Evolutionary conservation across 2,113 vertebrate genomes (phyloP).

Genomic region (Nothobranchius furzeri): DNA sequence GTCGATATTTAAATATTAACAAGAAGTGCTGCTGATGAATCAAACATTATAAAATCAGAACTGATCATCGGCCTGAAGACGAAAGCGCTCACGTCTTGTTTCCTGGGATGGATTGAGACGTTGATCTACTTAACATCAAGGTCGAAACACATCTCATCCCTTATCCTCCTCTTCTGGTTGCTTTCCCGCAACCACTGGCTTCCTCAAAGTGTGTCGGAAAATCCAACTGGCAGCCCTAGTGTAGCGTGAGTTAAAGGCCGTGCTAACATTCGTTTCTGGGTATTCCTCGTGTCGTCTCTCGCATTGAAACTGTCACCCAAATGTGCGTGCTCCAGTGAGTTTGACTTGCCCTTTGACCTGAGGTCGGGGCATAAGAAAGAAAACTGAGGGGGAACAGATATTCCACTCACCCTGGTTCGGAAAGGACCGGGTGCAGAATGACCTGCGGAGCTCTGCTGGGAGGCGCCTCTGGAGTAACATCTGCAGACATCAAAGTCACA

Average conservation of each 20-base stretch:
- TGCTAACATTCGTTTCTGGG: conserved; percentile 60
- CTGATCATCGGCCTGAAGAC: conserved; percentile 27
- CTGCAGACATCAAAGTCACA: conserved; percentile 69
- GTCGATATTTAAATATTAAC: conserved; percentile 38
- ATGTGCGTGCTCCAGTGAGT: conserved; percentile 74
- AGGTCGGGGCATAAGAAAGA: conserved; percentile 21
- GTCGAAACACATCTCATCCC: conserved; percentile 68
- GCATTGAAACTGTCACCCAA: conserved; percentile 63
- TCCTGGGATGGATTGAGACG: conserved; percentile 57
- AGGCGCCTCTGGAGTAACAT: conserved; percentile 91
- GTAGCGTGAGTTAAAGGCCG: conserved; percentile 74
- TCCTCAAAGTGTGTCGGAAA: conserved; percentile 55
- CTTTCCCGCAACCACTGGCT: conserved; percentile 58
- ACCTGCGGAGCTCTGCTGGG: conserved; percentile 92
- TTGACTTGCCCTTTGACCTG: conserved; percentile 53
- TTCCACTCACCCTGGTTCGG: conserved; percentile 89
- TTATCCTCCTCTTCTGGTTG: conserved; percentile 54
- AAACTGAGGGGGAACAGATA: conserved; percentile 1
- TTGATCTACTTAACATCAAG: conserved; percentile 71
- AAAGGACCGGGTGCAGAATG: conserved; percentile 92
- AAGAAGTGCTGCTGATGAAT: conserved; percentile 39
- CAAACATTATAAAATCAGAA: conserved; percentile 9
- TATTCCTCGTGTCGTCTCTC: conserved; percentile 53
- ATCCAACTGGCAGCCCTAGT: conserved; percentile 70
- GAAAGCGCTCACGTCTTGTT: conserved; percentile 27